Evolutionary conservation across 2,113 vertebrate species (phyloP).

Genomic region (Callocephalon fimbriatum): DNA sequence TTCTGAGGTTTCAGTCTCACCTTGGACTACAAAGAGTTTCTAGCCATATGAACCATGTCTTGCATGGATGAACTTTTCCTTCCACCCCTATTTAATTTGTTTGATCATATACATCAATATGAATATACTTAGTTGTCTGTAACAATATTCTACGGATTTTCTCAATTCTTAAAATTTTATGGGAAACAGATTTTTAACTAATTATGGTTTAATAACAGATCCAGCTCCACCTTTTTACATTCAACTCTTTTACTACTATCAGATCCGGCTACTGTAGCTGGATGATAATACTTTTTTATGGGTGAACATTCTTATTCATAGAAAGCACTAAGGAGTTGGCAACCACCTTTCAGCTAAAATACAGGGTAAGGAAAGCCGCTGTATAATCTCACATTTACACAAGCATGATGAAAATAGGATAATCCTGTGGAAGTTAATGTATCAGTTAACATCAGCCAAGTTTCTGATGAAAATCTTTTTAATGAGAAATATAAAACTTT

Average conservation of each 20-base stretch:
- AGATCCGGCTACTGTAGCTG: background rate
- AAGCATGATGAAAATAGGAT: background rate
- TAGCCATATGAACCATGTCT: accelerated
- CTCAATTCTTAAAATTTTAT: background rate
- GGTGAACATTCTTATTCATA: background rate
- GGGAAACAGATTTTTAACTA: background rate
- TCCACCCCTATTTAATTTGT: background rate
- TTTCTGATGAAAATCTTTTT: background rate
- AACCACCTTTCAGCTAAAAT: background rate
- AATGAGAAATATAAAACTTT: background rate
- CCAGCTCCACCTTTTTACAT: background rate
- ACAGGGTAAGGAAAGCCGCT: background rate
- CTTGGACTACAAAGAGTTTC: background rate
- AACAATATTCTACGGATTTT: background rate
- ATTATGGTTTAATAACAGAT: background rate
- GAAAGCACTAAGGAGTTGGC: too few relatives aligned
- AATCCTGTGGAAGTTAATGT: background rate
- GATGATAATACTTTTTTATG: background rate
- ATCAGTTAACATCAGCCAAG: background rate
- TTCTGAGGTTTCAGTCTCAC: background rate
- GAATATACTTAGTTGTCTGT: background rate
- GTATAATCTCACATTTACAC: background rate
- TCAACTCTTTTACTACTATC: background rate
- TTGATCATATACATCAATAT: background rate
- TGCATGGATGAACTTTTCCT: background rate